Evolutionary conservation across 2,797 vertebrate species (phyloP).

Genomic region (Periophthalmus magnuspinnatus): DNA sequence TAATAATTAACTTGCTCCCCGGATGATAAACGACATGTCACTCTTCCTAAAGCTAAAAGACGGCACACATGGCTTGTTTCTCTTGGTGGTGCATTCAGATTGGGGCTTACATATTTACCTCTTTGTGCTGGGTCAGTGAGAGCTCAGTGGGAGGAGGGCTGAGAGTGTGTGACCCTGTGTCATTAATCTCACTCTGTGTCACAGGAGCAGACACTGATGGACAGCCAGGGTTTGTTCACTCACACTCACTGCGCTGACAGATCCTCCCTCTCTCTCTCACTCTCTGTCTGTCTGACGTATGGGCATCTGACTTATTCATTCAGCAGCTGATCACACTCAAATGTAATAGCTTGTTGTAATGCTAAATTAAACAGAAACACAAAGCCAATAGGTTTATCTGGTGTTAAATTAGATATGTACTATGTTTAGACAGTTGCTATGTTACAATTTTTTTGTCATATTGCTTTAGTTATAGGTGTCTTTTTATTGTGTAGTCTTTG

Average conservation of each 20-base stretch:
- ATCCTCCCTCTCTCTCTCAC: no score
- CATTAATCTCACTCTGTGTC: slow-evolving; percentile 82
- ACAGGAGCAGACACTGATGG: slow-evolving; percentile 79
- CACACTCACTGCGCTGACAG: slow-evolving; percentile 15
- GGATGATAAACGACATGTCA: background rate
- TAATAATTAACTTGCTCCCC: background rate
- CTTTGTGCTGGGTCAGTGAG: slow-evolving; percentile 34
- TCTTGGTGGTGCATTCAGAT: background rate
- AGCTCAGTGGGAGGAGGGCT: background rate
- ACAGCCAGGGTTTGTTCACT: slow-evolving; percentile 67
- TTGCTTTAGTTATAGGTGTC: no score
- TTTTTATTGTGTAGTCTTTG: no score
- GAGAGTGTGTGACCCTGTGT: slow-evolving; percentile 60
- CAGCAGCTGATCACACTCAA: no score
- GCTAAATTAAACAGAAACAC: no score
- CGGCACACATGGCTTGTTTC: background rate
- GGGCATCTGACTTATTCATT: no score
- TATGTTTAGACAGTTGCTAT: no score
- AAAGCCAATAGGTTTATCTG: no score
- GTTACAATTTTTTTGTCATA: no score
- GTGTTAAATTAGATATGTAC: no score
- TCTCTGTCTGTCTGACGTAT: no score
- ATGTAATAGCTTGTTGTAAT: no score
- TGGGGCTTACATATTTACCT: background rate
- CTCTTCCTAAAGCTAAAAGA: background rate